Percentiles rank a stretch among this genome's conserved stretches.
These are phyloP conservation scores for Apis florea DNA, from an alignment of 1,140 invertebrate species.

Conservation along the genomic window DNA sequence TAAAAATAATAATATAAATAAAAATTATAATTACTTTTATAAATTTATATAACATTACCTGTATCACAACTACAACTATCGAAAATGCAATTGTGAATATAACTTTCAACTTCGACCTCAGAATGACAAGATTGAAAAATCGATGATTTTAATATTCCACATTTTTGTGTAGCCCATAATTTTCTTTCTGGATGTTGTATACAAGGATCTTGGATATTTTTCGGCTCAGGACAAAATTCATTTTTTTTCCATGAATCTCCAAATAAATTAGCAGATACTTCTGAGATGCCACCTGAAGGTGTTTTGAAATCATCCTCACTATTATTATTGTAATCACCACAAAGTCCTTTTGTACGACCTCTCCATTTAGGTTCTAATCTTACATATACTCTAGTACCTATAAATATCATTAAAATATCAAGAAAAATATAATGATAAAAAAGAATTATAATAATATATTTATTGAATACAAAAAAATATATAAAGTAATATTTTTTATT, in stretches of 20 bases:
- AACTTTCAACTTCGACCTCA: conserved; percentile 87
- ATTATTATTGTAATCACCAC: conserved; percentile 94
- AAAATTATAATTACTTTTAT: not conserved
- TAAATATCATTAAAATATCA: not conserved
- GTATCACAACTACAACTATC: conserved; percentile 93
- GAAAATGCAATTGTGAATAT: conserved; percentile 86
- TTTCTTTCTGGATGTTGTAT: conserved; percentile 86
- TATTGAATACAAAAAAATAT: too few relatives aligned
- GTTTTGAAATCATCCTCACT: conserved; percentile 91
- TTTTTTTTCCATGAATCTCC: conserved; percentile 94
- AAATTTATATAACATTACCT: conserved; percentile 30
- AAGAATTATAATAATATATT: too few relatives aligned
- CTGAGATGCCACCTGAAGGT: conserved; percentile 87
- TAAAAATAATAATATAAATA: not conserved
- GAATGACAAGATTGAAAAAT: conserved; percentile 89
- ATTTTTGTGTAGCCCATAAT: conserved; percentile 88
- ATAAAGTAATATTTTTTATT: too few relatives aligned
- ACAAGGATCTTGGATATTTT: conserved; percentile 84
- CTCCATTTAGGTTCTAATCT: conserved; percentile 88
- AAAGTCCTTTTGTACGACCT: conserved; percentile 89
- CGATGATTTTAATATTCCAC: conserved; percentile 86
- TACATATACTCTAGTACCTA: conserved; percentile 89
- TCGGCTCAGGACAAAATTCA: conserved; percentile 85
- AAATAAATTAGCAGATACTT: conserved; percentile 87
- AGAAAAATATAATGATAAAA: not conserved